Evolutionary conservation across 2,113 vertebrate genomes (phyloP), one percentile per base, ranked within the genome.

Genomic region (Eurystomus gularis): DNA sequence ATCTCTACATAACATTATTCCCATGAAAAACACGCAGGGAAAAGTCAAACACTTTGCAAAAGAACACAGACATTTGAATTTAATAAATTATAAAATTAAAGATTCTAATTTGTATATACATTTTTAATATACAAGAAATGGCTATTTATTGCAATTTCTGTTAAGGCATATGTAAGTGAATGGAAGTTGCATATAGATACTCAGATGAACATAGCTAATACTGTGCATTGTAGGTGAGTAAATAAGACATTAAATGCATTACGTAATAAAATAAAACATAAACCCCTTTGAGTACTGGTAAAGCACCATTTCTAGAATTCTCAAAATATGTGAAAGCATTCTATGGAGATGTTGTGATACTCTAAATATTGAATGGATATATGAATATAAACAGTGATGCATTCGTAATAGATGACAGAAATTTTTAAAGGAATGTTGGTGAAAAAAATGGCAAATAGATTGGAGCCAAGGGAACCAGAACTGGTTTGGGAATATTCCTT

Each of bases 51-150:
- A 31, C 82, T 90, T 98, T 99, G 98, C 98, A 98, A 99, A 99
- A 98, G 97, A 98, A 98, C 98, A 98, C 94, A 98, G 98, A 98
- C 89, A 97, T 97, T 97, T 97, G 96, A 98, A 98, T 99, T 99
- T 99, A 99, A 99, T 99, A 99, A 99, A 98, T 99, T 99, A 98
- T 98, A 97, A 98, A 99, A 98, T 98, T 98, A 98, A 98, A 97
- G 95, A 90, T 97, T 98, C 97, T 98, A 96, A 98, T 98, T 98
- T 97, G 97, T 99, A 99, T 99, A 98, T 98, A 98, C 98, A 98
- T 96, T 98, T 97, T 98, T 98, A 98, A 98, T 86, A 97, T 98
- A 99, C 98, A 99, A 96, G 97, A 97, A 97, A 97, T 97, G 96
- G 82, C 87, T 97, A 94, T 95, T 93, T 94, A 94, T 97, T 97